Percentiles rank a stretch among this genome's conserved stretches.
Conservation (phyloP, 2,888 invertebrate genomes). For the Noctuana brunneofusca region DNA sequence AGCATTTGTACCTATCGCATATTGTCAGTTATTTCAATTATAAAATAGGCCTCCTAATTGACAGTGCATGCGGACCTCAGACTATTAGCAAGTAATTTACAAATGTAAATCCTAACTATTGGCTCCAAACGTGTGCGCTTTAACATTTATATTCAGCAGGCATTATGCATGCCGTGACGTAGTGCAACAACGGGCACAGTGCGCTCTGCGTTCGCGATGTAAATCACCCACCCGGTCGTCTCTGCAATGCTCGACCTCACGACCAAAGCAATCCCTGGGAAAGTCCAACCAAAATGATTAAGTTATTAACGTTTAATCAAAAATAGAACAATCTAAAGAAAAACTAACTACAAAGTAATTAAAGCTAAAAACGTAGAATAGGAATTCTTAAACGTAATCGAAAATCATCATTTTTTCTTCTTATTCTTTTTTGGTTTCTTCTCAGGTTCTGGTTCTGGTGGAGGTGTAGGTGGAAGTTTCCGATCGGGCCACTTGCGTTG, state of each 20-base stretch:
- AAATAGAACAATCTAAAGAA: slow-evolving; percentile 28
- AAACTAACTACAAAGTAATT: slow-evolving; percentile 21
- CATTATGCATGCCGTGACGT: slow-evolving; percentile 47
- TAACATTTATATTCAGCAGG: slow-evolving; percentile 44
- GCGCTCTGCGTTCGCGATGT: slow-evolving; percentile 50
- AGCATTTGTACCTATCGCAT: too few relatives aligned
- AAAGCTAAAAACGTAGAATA: slow-evolving; percentile 20
- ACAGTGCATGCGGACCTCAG: background rate
- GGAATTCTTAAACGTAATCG: slow-evolving; percentile 33
- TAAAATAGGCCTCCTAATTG: background rate
- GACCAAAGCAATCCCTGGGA: slow-evolving; percentile 39
- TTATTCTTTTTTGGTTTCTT: slow-evolving; percentile 33
- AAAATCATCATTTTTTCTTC: slow-evolving; percentile 39
- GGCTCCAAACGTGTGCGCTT: slow-evolving; percentile 41
- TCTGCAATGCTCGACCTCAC: slow-evolving; percentile 43
- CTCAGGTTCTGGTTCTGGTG: slow-evolving; percentile 43
- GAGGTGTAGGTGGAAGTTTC: slow-evolving; percentile 51
- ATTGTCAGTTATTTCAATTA: background rate
- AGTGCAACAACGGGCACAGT: slow-evolving; percentile 54
- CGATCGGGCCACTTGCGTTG: slow-evolving; percentile 58
- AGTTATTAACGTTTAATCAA: slow-evolving; percentile 28
- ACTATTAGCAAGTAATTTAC: slow-evolving; percentile 45
- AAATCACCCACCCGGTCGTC: slow-evolving; percentile 56
- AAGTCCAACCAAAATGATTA: slow-evolving; percentile 32
- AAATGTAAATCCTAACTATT: slow-evolving; percentile 44